A percentile compares a stretch with the other conserved stretches of the same genome.
phyloP scores from a whole-genome alignment of 1,140 invertebrate genomes.

The Scylla paramamosain region DNA sequence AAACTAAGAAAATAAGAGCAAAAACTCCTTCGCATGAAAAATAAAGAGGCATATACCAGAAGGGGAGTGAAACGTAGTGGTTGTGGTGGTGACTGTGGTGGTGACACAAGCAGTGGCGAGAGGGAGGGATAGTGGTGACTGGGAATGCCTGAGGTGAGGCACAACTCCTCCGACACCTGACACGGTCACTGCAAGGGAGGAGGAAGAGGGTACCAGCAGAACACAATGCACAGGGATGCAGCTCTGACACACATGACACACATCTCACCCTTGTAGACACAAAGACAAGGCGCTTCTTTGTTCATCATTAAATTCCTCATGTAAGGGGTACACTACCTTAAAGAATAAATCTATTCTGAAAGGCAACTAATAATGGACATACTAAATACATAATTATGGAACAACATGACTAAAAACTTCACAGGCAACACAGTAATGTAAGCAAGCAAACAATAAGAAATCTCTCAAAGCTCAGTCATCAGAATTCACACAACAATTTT shows the following conservation, averaged over 20 bases:
- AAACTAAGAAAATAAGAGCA: neutral
- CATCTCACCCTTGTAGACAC: neutral
- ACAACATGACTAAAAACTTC: too few species aligned
- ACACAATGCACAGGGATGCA: neutral
- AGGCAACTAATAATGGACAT: too few species aligned
- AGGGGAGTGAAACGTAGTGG: conserved; percentile 37
- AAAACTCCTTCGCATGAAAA: neutral
- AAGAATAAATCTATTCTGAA: too few species aligned
- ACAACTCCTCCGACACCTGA: conserved; percentile 60
- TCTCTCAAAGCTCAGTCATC: neutral
- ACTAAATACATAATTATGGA: too few species aligned
- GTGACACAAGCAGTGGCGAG: conserved; percentile 85
- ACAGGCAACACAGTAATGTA: too few species aligned
- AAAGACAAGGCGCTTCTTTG: neutral
- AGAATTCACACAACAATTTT: too few species aligned
- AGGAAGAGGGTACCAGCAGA: conserved; percentile 32
- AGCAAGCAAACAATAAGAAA: neutral
- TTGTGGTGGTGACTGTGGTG: conserved; percentile 84
- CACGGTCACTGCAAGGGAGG: conserved; percentile 48
- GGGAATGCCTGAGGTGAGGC: conserved; percentile 66
- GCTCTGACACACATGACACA: too few species aligned
- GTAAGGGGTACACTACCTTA: too few species aligned
- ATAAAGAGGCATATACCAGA: conserved; percentile 44
- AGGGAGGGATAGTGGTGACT: conserved; percentile 80
- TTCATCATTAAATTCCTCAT: too few species aligned